Evolutionary conservation across 2,888 invertebrate species (phyloP), one percentile per base, ranked within the genome.

Genomic region (Phrixothrix hirtus): DNA sequence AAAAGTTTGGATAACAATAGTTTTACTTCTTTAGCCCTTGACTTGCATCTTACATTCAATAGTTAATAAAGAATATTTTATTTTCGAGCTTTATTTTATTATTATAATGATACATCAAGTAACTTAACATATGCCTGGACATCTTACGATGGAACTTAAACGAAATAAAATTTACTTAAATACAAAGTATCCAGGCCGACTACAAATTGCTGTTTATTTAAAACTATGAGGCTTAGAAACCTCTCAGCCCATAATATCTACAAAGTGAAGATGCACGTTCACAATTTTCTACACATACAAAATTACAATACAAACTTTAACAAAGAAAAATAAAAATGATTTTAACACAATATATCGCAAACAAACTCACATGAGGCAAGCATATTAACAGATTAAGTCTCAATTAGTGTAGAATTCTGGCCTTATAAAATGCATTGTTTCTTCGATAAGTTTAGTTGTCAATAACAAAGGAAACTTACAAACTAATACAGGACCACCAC

Each of bases 111-210:
- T 74, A 74, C 74, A 74, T 73, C 72, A 67, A 74, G 64, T 72
- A 73, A 74, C 72, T 73, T 73, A 73, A 71, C 65, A 70, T 69
- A 71, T 55, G 68, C 74, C 74, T 69, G 74, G 74, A 72, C 71
- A 60, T 64, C 52, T 73, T 70, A 70, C 69, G 70, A 71, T 70
- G 68, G 69, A 71, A 73, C 68, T 70, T 63, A 71, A 66, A 57
- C 62, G 66, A 61, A 69, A 64, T 68, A 69, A 63, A 63, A 69
- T 69, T 46, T 43, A 31, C 25, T 32, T 39, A 65, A 69, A 65
- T 60, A 63, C 58, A 67, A 64, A 62, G 62, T 61, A 61, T 69
- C 72, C 72, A 70, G 72, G 70, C 64, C 57, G 46, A 61, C 71
- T 69, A 66, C 66, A 64, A 63, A 71, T 71, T 71, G 71, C 70